Evolutionary conservation across 1,140 invertebrate genomes (phyloP).

Genomic region (Drosophila leontia): DNA sequence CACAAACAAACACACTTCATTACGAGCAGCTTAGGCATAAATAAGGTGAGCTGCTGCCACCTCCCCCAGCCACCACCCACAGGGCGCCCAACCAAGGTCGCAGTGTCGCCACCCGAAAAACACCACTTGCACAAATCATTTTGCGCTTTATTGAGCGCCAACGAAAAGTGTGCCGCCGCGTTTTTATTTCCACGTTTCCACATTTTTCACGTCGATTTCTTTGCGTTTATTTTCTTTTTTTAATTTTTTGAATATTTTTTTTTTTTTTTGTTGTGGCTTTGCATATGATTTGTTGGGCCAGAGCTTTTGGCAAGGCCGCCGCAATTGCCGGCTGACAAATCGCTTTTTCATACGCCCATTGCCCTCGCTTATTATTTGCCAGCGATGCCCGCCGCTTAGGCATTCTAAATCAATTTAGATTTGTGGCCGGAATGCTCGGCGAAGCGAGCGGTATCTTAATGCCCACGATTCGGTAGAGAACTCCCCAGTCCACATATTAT

Average conservation of each 20-base stretch:
- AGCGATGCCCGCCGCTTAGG: constrained; percentile 25
- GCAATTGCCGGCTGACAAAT: constrained; percentile 34
- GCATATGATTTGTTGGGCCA: constrained; percentile 49
- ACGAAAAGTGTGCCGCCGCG: constrained; percentile 51
- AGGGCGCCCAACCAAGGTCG: not conserved
- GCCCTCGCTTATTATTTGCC: constrained; percentile 32
- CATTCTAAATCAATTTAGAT: constrained; percentile 46
- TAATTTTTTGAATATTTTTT: not conserved
- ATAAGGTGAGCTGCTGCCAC: constrained; percentile 14
- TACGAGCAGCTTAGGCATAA: constrained; percentile 66
- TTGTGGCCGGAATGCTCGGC: constrained; percentile 11
- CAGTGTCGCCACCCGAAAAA: not conserved
- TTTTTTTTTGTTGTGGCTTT: constrained; percentile 13
- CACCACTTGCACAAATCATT: constrained; percentile 54
- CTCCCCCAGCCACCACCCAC: not conserved
- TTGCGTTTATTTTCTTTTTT: constrained; percentile 1
- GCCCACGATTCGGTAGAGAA: not conserved
- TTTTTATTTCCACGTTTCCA: constrained; percentile 44
- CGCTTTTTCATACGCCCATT: constrained; percentile 52
- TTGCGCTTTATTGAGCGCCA: constrained; percentile 64
- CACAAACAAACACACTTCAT: constrained; percentile 56
- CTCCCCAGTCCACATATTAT: not conserved
- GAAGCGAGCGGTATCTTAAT: constrained; percentile 27
- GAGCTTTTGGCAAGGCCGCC: constrained; percentile 21
- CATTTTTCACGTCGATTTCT: constrained; percentile 19